Evolutionary conservation across 2,797 vertebrate species (phyloP), one percentile per base, ranked within the genome.

Genomic region (Falco concolor): DNA sequence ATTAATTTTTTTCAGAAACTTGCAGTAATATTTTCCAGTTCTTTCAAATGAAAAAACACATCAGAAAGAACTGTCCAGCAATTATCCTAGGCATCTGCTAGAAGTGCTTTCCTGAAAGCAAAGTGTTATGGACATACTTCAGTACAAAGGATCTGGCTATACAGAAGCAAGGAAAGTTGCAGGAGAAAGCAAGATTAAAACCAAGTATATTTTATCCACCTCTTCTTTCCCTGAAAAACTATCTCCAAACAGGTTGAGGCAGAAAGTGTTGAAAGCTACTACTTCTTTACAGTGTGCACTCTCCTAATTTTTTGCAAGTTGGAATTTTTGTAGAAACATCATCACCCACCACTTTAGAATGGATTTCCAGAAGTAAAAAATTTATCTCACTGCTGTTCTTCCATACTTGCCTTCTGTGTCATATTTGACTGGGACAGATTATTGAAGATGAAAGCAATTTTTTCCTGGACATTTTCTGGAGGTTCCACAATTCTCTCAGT

Each of bases 401-500:
- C 77, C 16, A 74, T 72, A 94, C 98, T 98, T 97, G 99, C 99
- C 99, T 99, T 99, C 96, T 99, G 99, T 64, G 99, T 99, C 99
- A 99, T 99, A 97, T 99, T 99, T 63, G 99, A 99, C 94, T 99
- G 99, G 49, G 99, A 99, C 12, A 99, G 98, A 96, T 99, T 99
- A 95, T 99, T 99, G 96, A 99, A 99, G 95, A 99, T 99, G 93
- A 99, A 99, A 61, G 99, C 99, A 78, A 99, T 99, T 97, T 99
- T 99, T 96, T 99, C 99, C 97, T 99, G 99, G 80, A 99, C 99
- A 40, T 99, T 99, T 96, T 99, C 99, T 77, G 99, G 99, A 67
- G 99, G 99, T 88, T 99, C 99, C 75, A 99, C 99, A 94, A 99
- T 99, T 94, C 99, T 98, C 97, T 99, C 99, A 0, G 98, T 99